Evolutionary conservation across 2,113 vertebrate genomes (phyloP).

Genomic region (Brachyistius frenatus): DNA sequence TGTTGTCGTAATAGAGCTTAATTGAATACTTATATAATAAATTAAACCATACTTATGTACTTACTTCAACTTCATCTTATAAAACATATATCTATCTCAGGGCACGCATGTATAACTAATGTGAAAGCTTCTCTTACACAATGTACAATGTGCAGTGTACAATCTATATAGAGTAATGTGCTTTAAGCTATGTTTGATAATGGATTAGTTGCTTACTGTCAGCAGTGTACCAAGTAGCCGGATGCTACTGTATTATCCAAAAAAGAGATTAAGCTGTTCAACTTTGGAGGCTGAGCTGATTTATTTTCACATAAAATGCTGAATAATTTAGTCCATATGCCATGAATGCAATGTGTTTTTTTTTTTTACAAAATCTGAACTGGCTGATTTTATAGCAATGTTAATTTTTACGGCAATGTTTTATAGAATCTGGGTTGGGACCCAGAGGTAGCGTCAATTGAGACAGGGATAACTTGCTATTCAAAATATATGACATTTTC

Average conservation of each 20-base stretch:
- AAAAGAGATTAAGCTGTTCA: constrained; percentile 47
- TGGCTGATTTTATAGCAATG: constrained; percentile 32
- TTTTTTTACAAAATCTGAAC: constrained; percentile 36
- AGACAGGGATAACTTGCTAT: constrained; percentile 38
- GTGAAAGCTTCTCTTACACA: constrained; percentile 4
- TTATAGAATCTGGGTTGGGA: constrained; percentile 55
- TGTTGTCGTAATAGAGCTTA: background rate
- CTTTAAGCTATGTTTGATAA: constrained; percentile 36
- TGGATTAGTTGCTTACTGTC: constrained; percentile 46
- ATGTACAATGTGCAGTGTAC: background rate
- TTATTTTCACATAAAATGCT: constrained; percentile 49
- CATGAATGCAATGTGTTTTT: constrained; percentile 8
- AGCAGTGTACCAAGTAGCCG: constrained; percentile 25
- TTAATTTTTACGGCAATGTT: constrained; percentile 50
- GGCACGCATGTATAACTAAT: background rate
- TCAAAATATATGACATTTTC: constrained; percentile 28
- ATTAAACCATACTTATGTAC: no score
- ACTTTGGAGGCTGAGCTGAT: constrained; percentile 39
- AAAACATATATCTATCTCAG: no score
- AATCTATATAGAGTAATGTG: constrained; percentile 13
- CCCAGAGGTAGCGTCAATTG: constrained; percentile 41
- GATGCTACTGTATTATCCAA: constrained; percentile 38
- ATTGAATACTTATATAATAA: no score
- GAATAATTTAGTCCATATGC: constrained; percentile 54
- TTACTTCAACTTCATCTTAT: no score